Evolutionary conservation across 2,113 vertebrate species (phyloP), one percentile per base, ranked within the genome.

Genomic region (Chaetodon trifascialis): DNA sequence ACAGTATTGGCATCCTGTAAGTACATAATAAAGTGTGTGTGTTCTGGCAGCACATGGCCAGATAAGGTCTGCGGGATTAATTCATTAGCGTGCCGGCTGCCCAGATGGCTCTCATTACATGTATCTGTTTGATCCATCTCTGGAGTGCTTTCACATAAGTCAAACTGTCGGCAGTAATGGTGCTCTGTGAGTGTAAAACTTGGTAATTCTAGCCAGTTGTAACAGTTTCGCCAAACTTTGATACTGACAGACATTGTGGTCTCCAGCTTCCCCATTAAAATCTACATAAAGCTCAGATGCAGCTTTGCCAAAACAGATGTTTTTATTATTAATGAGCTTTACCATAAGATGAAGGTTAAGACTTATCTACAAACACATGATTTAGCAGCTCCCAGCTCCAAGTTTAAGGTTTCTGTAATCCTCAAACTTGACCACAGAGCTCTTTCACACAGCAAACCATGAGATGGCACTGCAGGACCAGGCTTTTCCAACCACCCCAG

Each of bases 401-500:
- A 7, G 11, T 74, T 40, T 25, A n/a, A n/a, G 47, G 40, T 42
- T 42, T 4, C 40, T 42, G 40, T 64, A 54, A 47, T 2, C 14
- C 15, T 23, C 34, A 6, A 19, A 44, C 62, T 0, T 42, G 7
- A 42, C 23, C 30, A 64, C 0, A 47, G 23, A 38, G 30, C 7
- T 19, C 12, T 49, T 82, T 76, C 68, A 21, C 52, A 59, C 14
- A 5, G 14, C 2, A 0, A 54, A 63, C 94, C 95, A 89, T 65
- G 52, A 94, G 95, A 90, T 94, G 94, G 91, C 91, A 82, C 71
- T 84, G 51, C 69, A 88, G 91, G 83, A 92, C 83, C 74, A 82
- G n/a, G 46, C 23, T 84, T 86, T 47, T 46, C 36, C 58, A 81
- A 21, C 7, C 9, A 0, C 3, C 34, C 36, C 66, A 38, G 1